Percentiles rank a stretch among this genome's conserved stretches.
Conservation (phyloP, 2,113 vertebrate species). For the Colius striatus region DNA sequence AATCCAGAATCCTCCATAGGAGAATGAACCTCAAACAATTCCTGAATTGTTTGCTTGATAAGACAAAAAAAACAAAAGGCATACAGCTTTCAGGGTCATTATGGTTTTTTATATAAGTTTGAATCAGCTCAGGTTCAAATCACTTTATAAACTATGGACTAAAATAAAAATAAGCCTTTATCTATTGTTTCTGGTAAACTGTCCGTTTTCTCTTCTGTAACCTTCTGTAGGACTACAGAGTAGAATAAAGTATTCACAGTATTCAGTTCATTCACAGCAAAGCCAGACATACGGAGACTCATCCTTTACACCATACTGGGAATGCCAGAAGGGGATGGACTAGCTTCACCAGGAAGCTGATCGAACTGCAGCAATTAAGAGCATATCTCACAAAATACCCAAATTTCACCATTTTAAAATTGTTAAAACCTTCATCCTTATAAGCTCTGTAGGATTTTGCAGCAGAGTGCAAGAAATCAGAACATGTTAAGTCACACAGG, state of each 20-base stretch:
- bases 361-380: not conserved
- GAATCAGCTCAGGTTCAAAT: not conserved
- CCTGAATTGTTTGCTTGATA: constrained; percentile 90
- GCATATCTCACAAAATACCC: not conserved
- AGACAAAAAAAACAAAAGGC: not conserved
- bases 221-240: not conserved
- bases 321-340: not conserved
- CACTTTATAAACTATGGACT: not conserved
- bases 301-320: not conserved
- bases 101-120: not conserved
- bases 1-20: constrained; percentile 83
- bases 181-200: not conserved
- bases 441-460: not conserved
- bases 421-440: not conserved
- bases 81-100: not conserved
- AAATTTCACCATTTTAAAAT: not conserved
- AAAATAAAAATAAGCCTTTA: not conserved
- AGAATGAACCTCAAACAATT: constrained; percentile 92
- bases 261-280: not conserved
- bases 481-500: not conserved
- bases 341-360: not conserved
- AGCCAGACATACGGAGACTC: not conserved
- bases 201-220: not conserved
- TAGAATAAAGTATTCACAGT: not conserved
- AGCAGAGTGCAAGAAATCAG: not conserved